Conservation (phyloP, 2,888 invertebrate species). For the Tetragonisca angustula region DNA sequence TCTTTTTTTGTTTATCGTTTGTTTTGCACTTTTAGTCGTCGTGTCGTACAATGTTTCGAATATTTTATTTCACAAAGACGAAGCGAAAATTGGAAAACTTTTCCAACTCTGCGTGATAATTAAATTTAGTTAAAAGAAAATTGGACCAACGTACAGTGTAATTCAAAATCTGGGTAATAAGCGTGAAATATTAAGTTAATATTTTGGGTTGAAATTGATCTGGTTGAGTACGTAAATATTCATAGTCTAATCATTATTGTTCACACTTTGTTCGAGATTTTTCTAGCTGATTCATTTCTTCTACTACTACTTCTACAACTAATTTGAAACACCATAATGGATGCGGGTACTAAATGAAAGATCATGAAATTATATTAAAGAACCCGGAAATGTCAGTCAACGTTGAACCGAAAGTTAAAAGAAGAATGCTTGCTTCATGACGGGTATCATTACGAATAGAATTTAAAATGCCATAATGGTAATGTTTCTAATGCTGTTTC, state of each 20-base stretch:
- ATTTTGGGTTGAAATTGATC: too few relatives aligned
- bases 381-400: background rate
- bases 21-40: too few relatives aligned
- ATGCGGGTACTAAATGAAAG: background rate
- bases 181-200: too few relatives aligned
- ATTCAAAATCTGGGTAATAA: too few relatives aligned
- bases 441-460: background rate
- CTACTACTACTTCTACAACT: background rate
- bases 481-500: conserved; percentile 15
- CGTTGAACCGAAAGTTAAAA: background rate
- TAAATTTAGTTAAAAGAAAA: too few relatives aligned
- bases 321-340: background rate
- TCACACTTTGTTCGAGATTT: background rate
- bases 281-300: background rate
- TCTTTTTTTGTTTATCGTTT: background rate
- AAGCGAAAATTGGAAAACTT: too few relatives aligned
- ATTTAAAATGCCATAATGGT: conserved; percentile 43
- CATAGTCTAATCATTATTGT: too few relatives aligned
- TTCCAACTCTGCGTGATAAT: too few relatives aligned
- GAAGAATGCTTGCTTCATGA: background rate
- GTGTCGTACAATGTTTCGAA: too few relatives aligned
- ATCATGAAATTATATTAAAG: background rate
- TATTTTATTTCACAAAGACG: too few relatives aligned
- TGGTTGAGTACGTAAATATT: too few relatives aligned
- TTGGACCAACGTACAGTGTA: too few relatives aligned